phyloP scores from a whole-genome alignment of 2,888 invertebrate species.

The Melanophora roralis region DNA sequence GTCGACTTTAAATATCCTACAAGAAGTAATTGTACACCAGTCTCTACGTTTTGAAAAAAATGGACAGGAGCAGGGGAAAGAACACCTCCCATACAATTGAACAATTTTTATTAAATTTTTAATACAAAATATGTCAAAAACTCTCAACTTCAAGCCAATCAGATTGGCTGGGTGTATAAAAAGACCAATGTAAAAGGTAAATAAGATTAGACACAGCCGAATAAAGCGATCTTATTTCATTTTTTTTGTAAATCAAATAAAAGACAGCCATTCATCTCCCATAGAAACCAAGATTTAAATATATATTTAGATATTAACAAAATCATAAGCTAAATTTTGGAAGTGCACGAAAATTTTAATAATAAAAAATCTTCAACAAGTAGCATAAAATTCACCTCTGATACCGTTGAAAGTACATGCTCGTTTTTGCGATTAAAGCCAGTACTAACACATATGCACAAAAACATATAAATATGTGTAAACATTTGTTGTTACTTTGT shows the following conservation, averaged over 20 bases:
- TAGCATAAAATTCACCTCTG: slow-evolving; percentile 23
- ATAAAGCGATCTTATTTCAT: slow-evolving; percentile 53
- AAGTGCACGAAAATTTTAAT: slow-evolving; percentile 26
- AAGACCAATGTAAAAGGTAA: too few relatives aligned
- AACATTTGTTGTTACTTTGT: background rate
- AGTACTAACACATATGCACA: slow-evolving; percentile 1
- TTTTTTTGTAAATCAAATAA: too few relatives aligned
- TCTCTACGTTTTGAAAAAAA: too few relatives aligned
- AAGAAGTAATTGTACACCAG: too few relatives aligned
- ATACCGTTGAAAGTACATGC: slow-evolving; percentile 53
- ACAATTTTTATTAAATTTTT: too few relatives aligned
- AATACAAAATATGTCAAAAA: too few relatives aligned
- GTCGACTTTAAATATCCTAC: too few relatives aligned
- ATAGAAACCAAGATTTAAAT: slow-evolving; percentile 51
- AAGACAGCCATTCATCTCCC: too few relatives aligned
- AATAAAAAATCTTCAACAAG: slow-evolving; percentile 23
- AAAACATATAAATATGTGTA: background rate
- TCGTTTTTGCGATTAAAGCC: slow-evolving; percentile 35
- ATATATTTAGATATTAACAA: slow-evolving; percentile 41
- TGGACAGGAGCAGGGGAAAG: too few relatives aligned
- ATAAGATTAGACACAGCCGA: too few relatives aligned
- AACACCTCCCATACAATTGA: too few relatives aligned
- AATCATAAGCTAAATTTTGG: slow-evolving; percentile 44
- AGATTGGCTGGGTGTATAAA: slow-evolving; percentile 13
- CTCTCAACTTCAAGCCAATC: too few relatives aligned